Evolutionary conservation across 2,888 invertebrate genomes (phyloP).

Genomic region (Tigriopus californicus): DNA sequence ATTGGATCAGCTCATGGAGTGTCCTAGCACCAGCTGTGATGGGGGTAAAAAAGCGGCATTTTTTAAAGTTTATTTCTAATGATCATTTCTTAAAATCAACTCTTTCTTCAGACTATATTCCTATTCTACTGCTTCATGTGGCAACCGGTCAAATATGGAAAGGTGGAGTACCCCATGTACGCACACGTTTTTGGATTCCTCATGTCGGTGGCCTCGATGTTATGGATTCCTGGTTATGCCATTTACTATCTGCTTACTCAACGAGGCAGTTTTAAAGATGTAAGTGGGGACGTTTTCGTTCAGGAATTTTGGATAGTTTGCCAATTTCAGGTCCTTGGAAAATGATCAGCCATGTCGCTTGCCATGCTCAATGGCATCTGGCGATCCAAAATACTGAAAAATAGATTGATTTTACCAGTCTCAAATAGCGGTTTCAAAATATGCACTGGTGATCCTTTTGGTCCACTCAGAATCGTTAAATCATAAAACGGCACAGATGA

Average conservation of each 20-base stretch:
- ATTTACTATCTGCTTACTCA: constrained; percentile 37
- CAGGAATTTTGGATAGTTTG: no score
- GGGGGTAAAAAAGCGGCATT: constrained; percentile 29
- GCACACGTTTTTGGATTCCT: constrained; percentile 40
- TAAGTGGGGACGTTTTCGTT: constrained; percentile 24
- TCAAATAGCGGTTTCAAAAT: no score
- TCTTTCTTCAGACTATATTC: constrained; percentile 37
- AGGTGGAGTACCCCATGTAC: constrained; percentile 38
- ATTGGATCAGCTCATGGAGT: constrained; percentile 41
- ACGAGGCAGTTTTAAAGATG: constrained; percentile 37
- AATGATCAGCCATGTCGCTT: no score
- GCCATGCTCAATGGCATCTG: no score
- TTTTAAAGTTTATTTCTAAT: not conserved
- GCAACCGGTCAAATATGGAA: constrained; percentile 38
- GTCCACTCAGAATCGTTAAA: no score
- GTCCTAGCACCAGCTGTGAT: constrained; percentile 39
- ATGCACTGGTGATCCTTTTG: no score
- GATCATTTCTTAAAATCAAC: not conserved
- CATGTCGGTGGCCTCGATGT: constrained; percentile 43
- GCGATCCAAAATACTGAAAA: no score
- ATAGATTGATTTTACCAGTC: no score
- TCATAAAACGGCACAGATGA: no score
- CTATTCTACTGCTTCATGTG: constrained; percentile 40
- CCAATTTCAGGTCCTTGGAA: no score
- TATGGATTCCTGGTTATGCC: constrained; percentile 43